Conservation (phyloP, 2,888 invertebrate genomes). For the Meteorus colon region DNA sequence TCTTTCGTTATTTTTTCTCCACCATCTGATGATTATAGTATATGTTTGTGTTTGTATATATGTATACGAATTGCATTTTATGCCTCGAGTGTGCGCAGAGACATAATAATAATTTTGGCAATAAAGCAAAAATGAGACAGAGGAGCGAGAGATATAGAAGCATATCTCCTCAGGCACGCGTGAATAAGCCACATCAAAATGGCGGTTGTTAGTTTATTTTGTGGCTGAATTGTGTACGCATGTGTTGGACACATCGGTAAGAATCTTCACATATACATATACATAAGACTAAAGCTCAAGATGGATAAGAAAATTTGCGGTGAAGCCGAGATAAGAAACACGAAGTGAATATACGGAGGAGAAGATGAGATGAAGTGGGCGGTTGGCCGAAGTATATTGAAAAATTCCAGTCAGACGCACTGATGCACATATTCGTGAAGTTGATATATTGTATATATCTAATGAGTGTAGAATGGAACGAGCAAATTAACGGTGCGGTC, state of each 20-base stretch:
- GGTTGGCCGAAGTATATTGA: not conserved
- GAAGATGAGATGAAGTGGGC: slow-evolving; percentile 4
- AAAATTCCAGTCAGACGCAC: not conserved
- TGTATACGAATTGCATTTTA: slow-evolving; percentile 52
- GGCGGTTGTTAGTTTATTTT: slow-evolving; percentile 50
- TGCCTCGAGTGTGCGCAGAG: slow-evolving; percentile 63
- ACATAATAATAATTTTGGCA: slow-evolving; percentile 62
- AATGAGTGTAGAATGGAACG: not conserved
- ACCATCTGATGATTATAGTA: not conserved
- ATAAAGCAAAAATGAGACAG: slow-evolving; percentile 10
- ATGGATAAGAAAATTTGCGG: slow-evolving; percentile 11
- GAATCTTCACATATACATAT: not conserved
- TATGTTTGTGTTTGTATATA: not conserved
- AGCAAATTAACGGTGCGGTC: too few relatives aligned
- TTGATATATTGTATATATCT: not conserved
- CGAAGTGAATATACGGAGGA: slow-evolving; percentile 16
- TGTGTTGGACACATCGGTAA: not conserved
- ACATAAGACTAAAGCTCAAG: slow-evolving; percentile 1
- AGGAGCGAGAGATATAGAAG: slow-evolving; percentile 38
- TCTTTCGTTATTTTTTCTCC: slow-evolving; percentile 2
- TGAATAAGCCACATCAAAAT: slow-evolving; percentile 53
- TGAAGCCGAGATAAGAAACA: slow-evolving; percentile 12
- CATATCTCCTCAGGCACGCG: slow-evolving; percentile 16
- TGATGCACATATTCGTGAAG: not conserved
- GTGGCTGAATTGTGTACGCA: slow-evolving; percentile 34